phyloP scores from a whole-genome alignment of 2,113 vertebrate species.

The Anguilla rostrata region DNA sequence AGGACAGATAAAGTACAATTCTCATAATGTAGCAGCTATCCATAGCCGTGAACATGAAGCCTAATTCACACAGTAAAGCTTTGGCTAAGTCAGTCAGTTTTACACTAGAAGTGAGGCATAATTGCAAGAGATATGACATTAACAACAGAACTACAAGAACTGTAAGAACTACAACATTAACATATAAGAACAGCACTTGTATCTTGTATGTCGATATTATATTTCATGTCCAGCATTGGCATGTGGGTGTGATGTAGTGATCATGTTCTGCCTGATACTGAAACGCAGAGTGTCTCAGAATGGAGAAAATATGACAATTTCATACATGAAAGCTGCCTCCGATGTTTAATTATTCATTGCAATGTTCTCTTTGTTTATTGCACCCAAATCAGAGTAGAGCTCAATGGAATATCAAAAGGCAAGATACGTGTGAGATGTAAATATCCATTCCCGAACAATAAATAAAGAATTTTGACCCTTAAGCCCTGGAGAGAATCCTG shows the following conservation, averaged over 20 bases:
- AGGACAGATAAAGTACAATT: too few species aligned
- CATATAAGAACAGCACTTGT: too few species aligned
- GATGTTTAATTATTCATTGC: background rate
- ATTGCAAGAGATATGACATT: too few species aligned
- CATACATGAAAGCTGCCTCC: background rate
- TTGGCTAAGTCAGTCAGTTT: too few species aligned
- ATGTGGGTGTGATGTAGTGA: background rate
- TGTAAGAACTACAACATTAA: too few species aligned
- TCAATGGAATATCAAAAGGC: background rate
- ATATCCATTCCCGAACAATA: background rate
- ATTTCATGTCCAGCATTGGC: background rate
- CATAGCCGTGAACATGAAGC: too few species aligned
- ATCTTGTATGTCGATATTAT: background rate
- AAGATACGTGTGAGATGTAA: background rate
- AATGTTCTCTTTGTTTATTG: background rate
- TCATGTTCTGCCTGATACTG: background rate
- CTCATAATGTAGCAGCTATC: too few species aligned
- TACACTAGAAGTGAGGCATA: too few species aligned
- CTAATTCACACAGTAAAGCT: too few species aligned
- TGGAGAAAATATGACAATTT: background rate
- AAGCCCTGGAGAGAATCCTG: background rate
- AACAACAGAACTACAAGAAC: too few species aligned
- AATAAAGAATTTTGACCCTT: background rate
- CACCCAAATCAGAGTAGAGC: background rate
- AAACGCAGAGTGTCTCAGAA: background rate